Evolutionary conservation across 1,140 invertebrate species (phyloP).

Genomic region (Diachasma alloeum): DNA sequence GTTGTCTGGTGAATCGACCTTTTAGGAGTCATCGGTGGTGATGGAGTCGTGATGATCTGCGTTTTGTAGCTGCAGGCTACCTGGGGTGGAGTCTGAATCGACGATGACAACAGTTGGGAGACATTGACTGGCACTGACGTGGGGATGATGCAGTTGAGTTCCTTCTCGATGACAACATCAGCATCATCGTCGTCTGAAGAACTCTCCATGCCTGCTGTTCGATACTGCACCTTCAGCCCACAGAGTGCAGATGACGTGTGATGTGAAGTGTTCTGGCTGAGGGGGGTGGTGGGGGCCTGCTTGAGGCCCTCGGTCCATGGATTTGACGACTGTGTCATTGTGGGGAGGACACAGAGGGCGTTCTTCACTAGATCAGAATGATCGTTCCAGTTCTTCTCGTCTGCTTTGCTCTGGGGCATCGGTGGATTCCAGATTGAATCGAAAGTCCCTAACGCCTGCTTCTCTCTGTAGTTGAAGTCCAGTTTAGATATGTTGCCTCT

Average conservation of each 20-base stretch:
- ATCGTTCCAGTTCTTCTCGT: not conserved
- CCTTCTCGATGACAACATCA: conserved; percentile 52
- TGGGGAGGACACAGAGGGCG: not conserved
- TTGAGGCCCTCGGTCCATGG: not conserved
- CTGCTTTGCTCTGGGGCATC: not conserved
- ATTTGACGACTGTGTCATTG: not conserved
- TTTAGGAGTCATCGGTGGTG: conserved; percentile 25
- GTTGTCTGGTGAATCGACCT: conserved; percentile 15
- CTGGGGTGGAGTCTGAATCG: conserved; percentile 42
- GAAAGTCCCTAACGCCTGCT: not conserved
- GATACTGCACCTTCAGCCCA: conserved; percentile 49
- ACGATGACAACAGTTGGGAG: conserved; percentile 38
- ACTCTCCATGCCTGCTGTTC: conserved; percentile 33
- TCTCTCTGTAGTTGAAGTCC: conserved; percentile 11
- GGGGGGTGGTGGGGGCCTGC: not conserved
- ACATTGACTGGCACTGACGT: conserved; percentile 30
- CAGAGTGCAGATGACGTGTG: conserved; percentile 27
- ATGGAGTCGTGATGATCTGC: conserved; percentile 27
- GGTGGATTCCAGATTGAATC: conserved; percentile 9
- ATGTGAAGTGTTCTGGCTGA: not conserved
- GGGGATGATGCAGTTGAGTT: conserved; percentile 32
- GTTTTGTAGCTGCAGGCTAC: conserved; percentile 29
- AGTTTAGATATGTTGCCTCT: conserved; percentile 14
- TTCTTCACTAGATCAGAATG: not conserved
- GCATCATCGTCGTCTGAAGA: conserved; percentile 50